phyloP scores from a whole-genome alignment of 2,113 vertebrate species.

The Zootoca vivipara region DNA sequence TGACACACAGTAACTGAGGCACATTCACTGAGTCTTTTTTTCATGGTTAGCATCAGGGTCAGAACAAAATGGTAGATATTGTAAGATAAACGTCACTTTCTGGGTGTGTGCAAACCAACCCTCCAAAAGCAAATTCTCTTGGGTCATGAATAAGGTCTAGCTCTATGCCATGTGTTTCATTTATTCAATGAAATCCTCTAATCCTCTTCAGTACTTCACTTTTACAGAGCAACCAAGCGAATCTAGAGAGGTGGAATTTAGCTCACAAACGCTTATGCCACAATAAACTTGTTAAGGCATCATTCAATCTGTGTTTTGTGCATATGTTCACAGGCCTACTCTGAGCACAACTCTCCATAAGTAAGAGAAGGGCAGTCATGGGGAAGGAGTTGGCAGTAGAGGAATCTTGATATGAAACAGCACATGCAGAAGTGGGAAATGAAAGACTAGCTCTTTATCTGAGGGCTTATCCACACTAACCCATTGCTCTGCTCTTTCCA shows the following conservation, averaged over 20 bases:
- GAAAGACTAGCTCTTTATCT: not conserved
- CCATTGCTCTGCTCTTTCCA: not conserved
- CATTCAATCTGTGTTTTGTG: not conserved
- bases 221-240: conserved; percentile 2
- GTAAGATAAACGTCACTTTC: not conserved
- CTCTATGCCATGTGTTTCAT: not conserved
- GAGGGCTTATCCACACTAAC: not conserved
- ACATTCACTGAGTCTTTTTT: not conserved
- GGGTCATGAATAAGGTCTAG: not conserved
- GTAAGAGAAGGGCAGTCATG: not conserved
- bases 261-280: not conserved
- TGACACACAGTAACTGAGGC: not conserved
- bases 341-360: not conserved
- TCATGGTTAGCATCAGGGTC: not conserved
- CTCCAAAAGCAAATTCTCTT: not conserved
- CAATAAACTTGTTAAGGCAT: not conserved
- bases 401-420: not conserved
- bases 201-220: not conserved
- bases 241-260: not conserved
- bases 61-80: not conserved
- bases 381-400: not conserved
- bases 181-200: not conserved
- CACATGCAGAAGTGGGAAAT: not conserved
- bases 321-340: not conserved
- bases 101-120: not conserved